Evolutionary conservation across 1,140 invertebrate genomes (phyloP), one percentile per base, ranked within the genome.

Genomic region (Drosophila burlai): DNA sequence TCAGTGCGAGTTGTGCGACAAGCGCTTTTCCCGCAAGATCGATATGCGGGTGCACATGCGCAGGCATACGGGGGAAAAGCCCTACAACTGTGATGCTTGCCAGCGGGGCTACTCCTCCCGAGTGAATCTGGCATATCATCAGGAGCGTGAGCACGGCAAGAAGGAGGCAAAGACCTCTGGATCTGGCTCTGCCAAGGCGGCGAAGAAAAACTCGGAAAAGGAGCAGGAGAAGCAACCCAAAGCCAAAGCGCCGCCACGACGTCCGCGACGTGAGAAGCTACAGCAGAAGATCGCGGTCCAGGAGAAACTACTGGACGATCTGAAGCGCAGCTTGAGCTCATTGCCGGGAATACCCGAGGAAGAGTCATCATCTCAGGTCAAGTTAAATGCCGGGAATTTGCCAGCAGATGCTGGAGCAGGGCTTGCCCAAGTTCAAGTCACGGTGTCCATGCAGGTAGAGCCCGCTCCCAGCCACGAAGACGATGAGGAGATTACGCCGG

Each of bases 1-100:
- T 68, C 80, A 94, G 31, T 95, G 94, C 75, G 93, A 94, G 75
- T 78, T 94, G 21, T 95, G 94, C 81, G 94, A 94, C 34, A 94
- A 94, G 80, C 92, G 91, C 55, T 96, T 96, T 75, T 94, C 95
- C 43, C 94, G 95, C 93, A 92, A 92, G 46, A 92, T 92, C 11
- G 92, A 93, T 57, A 92, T 95, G 62, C 93, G 93, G 47, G 95
- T 95, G 65, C 95, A 95, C 83, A 94, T 95, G 89, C 92, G 95
- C 26, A 94, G 94, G 1, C 95, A 95, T 83, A 96, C 95, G 2
- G 95, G 95, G 10, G 91, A 92, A 40, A 92, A 91, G 65, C 91
- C 91, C 3, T 92, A 76, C n/a, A 89, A 54, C 38, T 92, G 91
- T 62, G 76, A 66, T 18, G 49, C 65, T 15, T 92, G 91, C n/a